Conservation (phyloP, 2,888 invertebrate species). For the Chrysomela aeneicollis region DNA sequence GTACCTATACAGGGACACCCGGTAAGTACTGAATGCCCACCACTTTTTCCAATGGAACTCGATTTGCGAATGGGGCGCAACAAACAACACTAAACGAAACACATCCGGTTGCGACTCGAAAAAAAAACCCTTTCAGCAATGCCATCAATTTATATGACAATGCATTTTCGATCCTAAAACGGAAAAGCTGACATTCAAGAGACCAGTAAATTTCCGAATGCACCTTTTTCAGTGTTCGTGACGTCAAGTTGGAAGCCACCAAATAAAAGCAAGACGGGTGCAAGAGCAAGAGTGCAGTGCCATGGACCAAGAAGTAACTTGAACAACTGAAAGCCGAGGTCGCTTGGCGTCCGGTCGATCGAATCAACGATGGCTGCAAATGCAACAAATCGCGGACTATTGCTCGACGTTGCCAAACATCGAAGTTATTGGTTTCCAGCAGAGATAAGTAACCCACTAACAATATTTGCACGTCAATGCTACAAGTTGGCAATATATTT, state of each 20-base stretch:
- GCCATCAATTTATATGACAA: not conserved
- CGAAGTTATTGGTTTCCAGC: not conserved
- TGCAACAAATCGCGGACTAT: slow-evolving; percentile 34
- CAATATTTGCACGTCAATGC: too few species aligned
- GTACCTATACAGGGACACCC: too few species aligned
- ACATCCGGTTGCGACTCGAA: too few species aligned
- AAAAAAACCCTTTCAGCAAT: not conserved
- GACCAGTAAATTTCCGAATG: not conserved
- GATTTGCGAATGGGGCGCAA: too few species aligned
- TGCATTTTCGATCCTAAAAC: too few species aligned
- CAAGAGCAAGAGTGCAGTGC: slow-evolving; percentile 36
- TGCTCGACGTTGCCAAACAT: slow-evolving; percentile 28
- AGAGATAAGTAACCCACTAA: too few species aligned
- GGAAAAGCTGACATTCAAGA: too few species aligned
- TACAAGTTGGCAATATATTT: too few species aligned
- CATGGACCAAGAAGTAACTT: slow-evolving; percentile 38
- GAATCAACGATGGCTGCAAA: slow-evolving; percentile 38
- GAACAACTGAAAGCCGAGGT: slow-evolving; percentile 39
- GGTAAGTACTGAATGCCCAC: too few species aligned
- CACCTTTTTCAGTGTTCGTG: slow-evolving; percentile 16
- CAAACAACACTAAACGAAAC: too few species aligned
- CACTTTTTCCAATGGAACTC: too few species aligned
- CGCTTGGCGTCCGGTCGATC: slow-evolving; percentile 38
- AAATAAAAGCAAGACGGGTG: slow-evolving; percentile 28
- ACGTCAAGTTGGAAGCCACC: slow-evolving; percentile 33